phyloP scores from a whole-genome alignment of 1,140 invertebrate genomes.

The Eumeta japonica region DNA sequence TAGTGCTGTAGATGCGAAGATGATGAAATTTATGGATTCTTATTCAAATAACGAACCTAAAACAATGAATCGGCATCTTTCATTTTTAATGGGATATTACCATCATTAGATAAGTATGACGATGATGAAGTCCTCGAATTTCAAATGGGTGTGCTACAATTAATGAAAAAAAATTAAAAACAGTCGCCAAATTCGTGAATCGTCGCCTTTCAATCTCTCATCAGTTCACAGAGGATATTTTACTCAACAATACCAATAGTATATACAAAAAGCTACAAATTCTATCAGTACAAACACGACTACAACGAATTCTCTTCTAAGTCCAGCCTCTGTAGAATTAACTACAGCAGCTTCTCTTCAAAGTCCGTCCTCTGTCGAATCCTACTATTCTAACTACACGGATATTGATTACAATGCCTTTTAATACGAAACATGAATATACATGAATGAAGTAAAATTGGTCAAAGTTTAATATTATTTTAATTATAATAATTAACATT shows the following conservation, averaged over 20 bases:
- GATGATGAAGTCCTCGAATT: conserved; percentile 20
- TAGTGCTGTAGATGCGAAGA: conserved; percentile 14
- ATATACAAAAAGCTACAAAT: conserved; percentile 16
- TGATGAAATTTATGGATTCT: conserved; percentile 16
- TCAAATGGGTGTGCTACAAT: conserved; percentile 18
- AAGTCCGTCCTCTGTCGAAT: no score
- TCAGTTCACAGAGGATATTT: conserved; percentile 16
- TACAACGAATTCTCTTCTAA: conserved; percentile 14
- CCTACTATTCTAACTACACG: conserved; percentile 14
- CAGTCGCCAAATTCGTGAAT: conserved; percentile 13
- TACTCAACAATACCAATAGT: conserved; percentile 15
- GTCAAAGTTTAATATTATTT: no score
- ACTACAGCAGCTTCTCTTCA: no score
- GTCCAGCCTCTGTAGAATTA: conserved; percentile 14
- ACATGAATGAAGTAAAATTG: conserved; percentile 8
- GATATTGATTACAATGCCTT: conserved; percentile 12
- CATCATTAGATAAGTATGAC: conserved; percentile 15
- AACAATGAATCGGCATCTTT: conserved; percentile 17
- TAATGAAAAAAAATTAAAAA: conserved; percentile 21
- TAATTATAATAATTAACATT: conserved; percentile 10
- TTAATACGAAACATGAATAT: conserved; percentile 13
- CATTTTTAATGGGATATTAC: conserved; percentile 19
- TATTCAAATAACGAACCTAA: conserved; percentile 15
- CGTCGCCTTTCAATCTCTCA: conserved; percentile 13
- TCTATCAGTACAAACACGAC: no score